Evolutionary conservation across 2,113 vertebrate species (phyloP), one percentile per base, ranked within the genome.

Genomic region (Alethe castanea): DNA sequence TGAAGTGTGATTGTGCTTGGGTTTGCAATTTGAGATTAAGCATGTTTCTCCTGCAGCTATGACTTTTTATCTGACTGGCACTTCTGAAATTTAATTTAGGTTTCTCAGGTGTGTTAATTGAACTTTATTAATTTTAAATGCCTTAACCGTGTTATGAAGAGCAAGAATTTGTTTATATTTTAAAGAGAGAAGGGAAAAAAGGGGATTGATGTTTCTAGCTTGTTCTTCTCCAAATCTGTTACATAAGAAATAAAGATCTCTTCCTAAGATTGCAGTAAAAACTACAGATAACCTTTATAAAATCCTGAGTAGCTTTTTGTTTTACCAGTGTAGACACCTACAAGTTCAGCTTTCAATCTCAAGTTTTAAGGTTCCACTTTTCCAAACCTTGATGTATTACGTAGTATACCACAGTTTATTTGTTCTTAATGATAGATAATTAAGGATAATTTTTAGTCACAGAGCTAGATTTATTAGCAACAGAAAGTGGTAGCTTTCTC

Each of bases 101-200:
- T 19, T 88, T 84, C 53, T 87, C 70, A 82, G 33, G 52, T 86
- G 50, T 70, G 33, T 56, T 90, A 83, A 74, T 88, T 85, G 38
- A 79, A 71, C 28, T 69, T 47, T 23, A 81, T 59, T 92, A 85
- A 54, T 90, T 88, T 85, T 42, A 62, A 45, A 73, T 81, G 14
- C 50, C 22, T 67, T 67, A 67, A 64, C 19, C 0, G 0, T 59
- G 9, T 60, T 88, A 44, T 7, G 14, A 79, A 81, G 70, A 47
- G 33, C 47, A 54, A 79, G 70, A 4, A 3, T 82, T 86, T 79
- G 16, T 67, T 85, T 81, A 16, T 81, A 5, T 64, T 93, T 88
- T 79, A 47, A 53, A 33, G 26, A 9, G 24, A 2, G 2, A 22
- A 19, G 11, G 0, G 0, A 0, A 4, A 5, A 24, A 45, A 25